phyloP scores from a whole-genome alignment of 2,113 vertebrate genomes.

The Tragelaphus strepsiceros region DNA sequence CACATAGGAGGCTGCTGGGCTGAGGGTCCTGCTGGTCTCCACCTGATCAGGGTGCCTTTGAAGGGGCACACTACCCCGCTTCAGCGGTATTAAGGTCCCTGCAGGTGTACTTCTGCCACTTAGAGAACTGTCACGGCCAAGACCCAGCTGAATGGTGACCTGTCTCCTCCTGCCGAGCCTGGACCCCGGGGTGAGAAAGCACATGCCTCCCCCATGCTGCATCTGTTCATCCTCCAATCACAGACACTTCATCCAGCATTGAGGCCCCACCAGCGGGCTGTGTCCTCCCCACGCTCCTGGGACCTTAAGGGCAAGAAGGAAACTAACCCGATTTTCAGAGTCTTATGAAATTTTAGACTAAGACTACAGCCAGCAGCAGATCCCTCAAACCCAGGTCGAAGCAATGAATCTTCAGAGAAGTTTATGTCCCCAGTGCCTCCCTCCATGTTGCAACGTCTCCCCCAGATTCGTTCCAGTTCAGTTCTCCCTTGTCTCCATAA shows the following conservation, averaged over 20 bases:
- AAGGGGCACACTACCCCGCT: background rate
- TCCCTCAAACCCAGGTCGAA: background rate
- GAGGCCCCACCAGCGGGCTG: rapidly evolving
- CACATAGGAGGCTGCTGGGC: background rate
- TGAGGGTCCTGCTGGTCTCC: background rate
- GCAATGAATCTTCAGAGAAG: background rate
- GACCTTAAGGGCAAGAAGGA: background rate
- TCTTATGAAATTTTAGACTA: background rate
- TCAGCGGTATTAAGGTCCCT: background rate
- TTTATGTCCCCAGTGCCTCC: background rate
- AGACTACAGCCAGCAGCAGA: background rate
- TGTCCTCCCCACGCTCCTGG: background rate
- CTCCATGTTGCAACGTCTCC: background rate
- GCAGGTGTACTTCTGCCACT: background rate
- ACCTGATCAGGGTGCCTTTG: too few relatives aligned
- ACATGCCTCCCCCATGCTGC: background rate
- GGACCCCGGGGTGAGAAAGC: background rate
- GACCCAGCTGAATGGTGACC: background rate
- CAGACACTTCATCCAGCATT: background rate
- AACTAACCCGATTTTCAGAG: background rate
- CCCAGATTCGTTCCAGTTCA: background rate
- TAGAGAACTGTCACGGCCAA: background rate
- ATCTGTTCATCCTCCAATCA: background rate
- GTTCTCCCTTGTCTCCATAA: background rate
- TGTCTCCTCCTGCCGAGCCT: background rate